Percentiles rank a stretch among this genome's conserved stretches.
phyloP scores from a whole-genome alignment of 2,113 vertebrate genomes.

The Fulica atra region DNA sequence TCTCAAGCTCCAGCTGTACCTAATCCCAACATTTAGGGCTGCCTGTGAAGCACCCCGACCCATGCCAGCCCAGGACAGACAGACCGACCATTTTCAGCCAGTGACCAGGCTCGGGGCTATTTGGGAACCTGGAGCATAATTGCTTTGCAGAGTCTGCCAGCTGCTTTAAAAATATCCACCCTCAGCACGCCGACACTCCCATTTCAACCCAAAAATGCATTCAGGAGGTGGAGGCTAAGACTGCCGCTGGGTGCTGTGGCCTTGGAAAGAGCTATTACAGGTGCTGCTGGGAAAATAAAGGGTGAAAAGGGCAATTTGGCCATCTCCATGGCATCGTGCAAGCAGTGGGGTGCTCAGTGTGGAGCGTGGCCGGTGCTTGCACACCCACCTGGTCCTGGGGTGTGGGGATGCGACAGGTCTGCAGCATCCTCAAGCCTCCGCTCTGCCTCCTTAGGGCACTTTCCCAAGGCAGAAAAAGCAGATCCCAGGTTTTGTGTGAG shows the following conservation, averaged over 20 bases:
- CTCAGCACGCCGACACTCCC: not conserved
- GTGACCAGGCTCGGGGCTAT: not conserved
- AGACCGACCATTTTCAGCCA: not conserved
- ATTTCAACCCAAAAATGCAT: not conserved
- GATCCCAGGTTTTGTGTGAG: not conserved
- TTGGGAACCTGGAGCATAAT: constrained; percentile 12
- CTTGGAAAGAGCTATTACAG: not conserved
- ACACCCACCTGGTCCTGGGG: fast-evolving
- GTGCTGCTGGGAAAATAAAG: not conserved
- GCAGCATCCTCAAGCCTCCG: not conserved
- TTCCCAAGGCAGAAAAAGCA: not conserved
- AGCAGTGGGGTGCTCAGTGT: fast-evolving
- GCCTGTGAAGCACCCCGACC: not conserved
- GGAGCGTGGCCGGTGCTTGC: fast-evolving
- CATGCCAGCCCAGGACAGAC: fast-evolving
- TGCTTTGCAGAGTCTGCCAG: constrained; percentile 5
- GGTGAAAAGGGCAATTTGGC: not conserved
- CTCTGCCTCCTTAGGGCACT: not conserved
- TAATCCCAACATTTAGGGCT: not conserved
- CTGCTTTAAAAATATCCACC: constrained; percentile 41
- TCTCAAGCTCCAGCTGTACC: not conserved
- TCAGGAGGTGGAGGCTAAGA: not conserved
- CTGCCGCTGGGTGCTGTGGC: not conserved
- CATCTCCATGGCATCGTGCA: fast-evolving
- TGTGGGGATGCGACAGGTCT: fast-evolving